Percentiles rank a stretch among this genome's conserved stretches.
Conservation (phyloP, 92 coral and sea anemone genomes). For the Virgularia gustaviana region DNA sequence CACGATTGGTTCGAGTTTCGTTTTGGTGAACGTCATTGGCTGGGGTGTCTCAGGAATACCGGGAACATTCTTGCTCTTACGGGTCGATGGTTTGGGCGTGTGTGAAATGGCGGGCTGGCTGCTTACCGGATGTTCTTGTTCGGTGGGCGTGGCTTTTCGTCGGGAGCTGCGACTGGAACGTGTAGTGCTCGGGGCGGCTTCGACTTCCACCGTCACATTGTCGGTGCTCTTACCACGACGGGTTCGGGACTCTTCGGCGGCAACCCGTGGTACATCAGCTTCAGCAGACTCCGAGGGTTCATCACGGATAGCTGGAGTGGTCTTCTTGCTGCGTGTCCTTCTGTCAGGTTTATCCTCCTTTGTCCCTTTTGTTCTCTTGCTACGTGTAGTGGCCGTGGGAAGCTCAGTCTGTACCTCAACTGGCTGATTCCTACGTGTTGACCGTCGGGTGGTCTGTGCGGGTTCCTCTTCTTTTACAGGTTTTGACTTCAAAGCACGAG, state of each 20-base stretch:
- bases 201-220: background rate
- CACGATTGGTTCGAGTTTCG: conserved; percentile 72
- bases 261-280: no score
- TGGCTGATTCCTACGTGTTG: background rate
- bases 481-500: conserved; percentile 8
- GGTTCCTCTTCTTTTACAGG: conserved; percentile 2
- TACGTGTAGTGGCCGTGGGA: no score
- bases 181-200: background rate
- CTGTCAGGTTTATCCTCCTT: no score
- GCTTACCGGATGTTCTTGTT: background rate
- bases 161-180: conserved; percentile 15
- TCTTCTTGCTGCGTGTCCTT: no score
- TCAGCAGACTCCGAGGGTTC: no score
- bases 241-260: background rate
- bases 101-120: conserved; percentile 4
- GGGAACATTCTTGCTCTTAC: conserved; percentile 49
- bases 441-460: background rate
- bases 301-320: no score
- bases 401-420: no score
- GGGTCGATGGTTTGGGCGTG: conserved; percentile 20
- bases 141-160: conserved; percentile 4
- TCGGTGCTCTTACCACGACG: background rate
- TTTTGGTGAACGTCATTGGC: conserved; percentile 63
- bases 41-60: conserved; percentile 72
- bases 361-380: no score